Base-by-base conservation (phyloP, 2,888 invertebrate genomes). In the Philaethria dido region DNA sequence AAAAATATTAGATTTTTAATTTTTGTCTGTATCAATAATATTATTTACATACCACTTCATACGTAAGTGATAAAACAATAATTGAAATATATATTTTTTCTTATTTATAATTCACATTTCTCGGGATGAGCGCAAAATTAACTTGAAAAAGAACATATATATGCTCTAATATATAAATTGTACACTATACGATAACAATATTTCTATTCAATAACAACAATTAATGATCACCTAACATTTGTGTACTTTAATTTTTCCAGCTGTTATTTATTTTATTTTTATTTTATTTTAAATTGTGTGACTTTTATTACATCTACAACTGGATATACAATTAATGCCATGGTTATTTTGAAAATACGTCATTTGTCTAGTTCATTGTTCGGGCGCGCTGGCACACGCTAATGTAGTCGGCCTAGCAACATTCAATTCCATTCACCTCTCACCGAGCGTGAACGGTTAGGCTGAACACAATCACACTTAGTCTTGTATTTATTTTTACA, bases 361-460 rank as follows among this genome's bases (percentile, higher is more conserved):
- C 64, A 67, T 50, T 82, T 81, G 80, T 76, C 82, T 87, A 82
- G 90, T 89, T 92, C 87, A 91, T 92, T 92, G 92, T 91, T 91
- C 90, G 85, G 78, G 84, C 81, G 83, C 83, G 85, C 84, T 86
- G 89, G 88, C 88, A 86, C 86, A 86, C 84, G 83, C 84, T 85
- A 87, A 88, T 86, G 86, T 82, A 81, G 87, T 81, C 86, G 88
- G 89, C 88, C 88, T 88, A 88, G 89, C 90, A 86, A 87, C 87
- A 81, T 83, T 85, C 82, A 81, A 85, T 85, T 88, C 90, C 90
- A 88, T 89, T 92, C 90, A 91, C 92, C 92, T 92, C 92, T 91
- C 88, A 90, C 92, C 85, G 86, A 85, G 86, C 88, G 85, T 85
- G 86, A 89, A 87, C 87, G 86, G 86, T 83, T 83, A 81, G 80